phyloP scores from a whole-genome alignment of 2,888 invertebrate species.

The Dichetophora obliterata region DNA sequence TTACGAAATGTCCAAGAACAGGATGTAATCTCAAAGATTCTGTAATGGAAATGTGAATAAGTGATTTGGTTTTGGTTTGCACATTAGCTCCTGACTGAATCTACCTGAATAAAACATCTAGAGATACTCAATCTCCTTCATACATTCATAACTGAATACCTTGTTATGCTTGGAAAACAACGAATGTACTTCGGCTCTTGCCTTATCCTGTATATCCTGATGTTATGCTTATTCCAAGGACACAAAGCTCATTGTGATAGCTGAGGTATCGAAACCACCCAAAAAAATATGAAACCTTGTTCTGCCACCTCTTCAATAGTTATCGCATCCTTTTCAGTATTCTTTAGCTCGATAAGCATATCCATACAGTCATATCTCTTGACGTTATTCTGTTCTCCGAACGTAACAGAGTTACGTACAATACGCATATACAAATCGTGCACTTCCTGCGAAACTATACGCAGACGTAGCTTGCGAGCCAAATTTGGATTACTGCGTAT shows the following conservation, averaged over 20 bases:
- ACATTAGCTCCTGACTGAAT: too few species aligned
- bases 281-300: conserved; percentile 55
- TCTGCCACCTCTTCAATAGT: conserved; percentile 55
- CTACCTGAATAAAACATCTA: conserved; percentile 70
- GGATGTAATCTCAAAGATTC: conserved; percentile 71
- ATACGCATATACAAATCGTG: conserved; percentile 62
- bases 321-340: conserved; percentile 43
- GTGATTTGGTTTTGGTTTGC: too few species aligned
- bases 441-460: conserved; percentile 55
- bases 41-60: conserved; percentile 47
- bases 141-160: conserved; percentile 69
- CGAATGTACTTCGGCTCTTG: conserved; percentile 63
- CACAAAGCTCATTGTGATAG: conserved; percentile 73
- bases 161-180: conserved; percentile 63
- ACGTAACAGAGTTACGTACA: conserved; percentile 65
- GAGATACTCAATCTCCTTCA: conserved; percentile 70
- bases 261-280: conserved; percentile 76
- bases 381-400: conserved; percentile 62
- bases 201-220: conserved; percentile 49
- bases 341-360: conserved; percentile 67
- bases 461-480: conserved; percentile 54
- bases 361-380: conserved; percentile 71
- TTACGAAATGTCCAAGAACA: conserved; percentile 63
- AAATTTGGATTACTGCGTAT: conserved; percentile 53
- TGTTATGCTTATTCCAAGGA: conserved; percentile 53